Conservation (phyloP, 2,888 invertebrate genomes). For the Drosophila hamatofila region DNA sequence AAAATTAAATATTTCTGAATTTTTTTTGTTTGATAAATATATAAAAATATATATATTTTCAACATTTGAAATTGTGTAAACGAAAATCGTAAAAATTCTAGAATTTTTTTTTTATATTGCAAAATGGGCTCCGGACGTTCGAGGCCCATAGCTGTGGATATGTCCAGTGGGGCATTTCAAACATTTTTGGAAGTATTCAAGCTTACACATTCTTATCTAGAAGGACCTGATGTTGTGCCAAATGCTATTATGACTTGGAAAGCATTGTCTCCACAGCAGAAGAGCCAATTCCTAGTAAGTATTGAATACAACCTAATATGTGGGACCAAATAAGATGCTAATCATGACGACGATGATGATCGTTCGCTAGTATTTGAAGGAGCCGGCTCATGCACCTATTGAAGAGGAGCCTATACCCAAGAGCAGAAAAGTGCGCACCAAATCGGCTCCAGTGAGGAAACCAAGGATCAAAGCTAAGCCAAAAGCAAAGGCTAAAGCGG, state of each 20-base stretch:
- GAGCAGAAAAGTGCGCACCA: background rate
- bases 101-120: too few species aligned
- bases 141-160: too few species aligned
- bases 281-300: slow-evolving; percentile 10
- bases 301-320: background rate
- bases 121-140: background rate
- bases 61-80: background rate
- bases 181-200: background rate
- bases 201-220: background rate
- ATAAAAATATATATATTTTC: too few species aligned
- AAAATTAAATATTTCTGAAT: too few species aligned
- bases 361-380: background rate
- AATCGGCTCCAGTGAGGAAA: background rate
- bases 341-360: too few species aligned
- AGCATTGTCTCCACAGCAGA: slow-evolving; percentile 1
- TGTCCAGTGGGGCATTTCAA: background rate
- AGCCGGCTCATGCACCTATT: background rate
- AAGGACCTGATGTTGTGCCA: background rate
- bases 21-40: too few species aligned
- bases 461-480: background rate
- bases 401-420: background rate
- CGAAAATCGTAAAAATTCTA: background rate
- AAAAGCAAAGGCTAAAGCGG: accelerated
- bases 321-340: background rate
- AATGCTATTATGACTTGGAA: slow-evolving; percentile 5